Evolutionary conservation across 1,140 invertebrate species (phyloP).

Genomic region (Neuroterus valhalla): DNA sequence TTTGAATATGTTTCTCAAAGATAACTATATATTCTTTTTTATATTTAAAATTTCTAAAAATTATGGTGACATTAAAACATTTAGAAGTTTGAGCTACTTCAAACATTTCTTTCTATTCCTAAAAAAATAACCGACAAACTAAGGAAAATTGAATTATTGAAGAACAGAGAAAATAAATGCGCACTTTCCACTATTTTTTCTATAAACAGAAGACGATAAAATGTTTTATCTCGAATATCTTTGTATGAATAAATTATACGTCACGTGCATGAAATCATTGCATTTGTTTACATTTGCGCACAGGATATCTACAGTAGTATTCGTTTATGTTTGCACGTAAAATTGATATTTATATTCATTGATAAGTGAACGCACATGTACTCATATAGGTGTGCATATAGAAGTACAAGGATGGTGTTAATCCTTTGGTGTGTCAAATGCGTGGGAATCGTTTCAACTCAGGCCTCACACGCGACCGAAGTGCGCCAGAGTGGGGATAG

Average conservation of each 20-base stretch:
- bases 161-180: no score
- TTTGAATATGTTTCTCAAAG: no score
- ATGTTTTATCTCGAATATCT: not conserved
- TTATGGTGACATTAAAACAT: no score
- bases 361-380: not conserved
- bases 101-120: no score
- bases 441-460: slow-evolving; percentile 23
- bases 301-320: not conserved
- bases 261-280: slow-evolving; percentile 13
- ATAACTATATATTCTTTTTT: no score
- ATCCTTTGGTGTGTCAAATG: slow-evolving; percentile 25
- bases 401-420: slow-evolving; percentile 11
- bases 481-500: slow-evolving; percentile 6
- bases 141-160: no score
- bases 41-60: no score
- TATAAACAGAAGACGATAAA: not conserved
- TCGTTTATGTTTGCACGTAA: not conserved
- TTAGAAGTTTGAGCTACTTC: no score
- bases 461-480: slow-evolving; percentile 26
- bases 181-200: no score
- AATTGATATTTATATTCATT: not conserved
- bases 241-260: not conserved
- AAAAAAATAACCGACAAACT: no score
- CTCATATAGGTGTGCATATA: not conserved
- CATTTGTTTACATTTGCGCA: not conserved